Base-by-base conservation (phyloP, 2,888 invertebrate genomes). In the Griposia aprilina region DNA sequence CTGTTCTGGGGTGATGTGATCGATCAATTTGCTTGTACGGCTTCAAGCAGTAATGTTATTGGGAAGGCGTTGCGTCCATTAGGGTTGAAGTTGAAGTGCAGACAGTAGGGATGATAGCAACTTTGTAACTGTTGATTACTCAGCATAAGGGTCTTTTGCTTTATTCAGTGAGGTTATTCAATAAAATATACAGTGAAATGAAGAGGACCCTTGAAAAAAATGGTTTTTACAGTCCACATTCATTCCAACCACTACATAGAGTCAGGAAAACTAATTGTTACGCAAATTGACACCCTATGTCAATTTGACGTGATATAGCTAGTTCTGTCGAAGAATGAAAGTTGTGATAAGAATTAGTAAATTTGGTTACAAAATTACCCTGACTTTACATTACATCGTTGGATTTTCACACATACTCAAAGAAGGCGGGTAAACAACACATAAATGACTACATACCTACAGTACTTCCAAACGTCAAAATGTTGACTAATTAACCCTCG, bases 21-120 rank as follows among this genome's bases (percentile, higher is more conserved):
- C 92, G 88, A 93, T 93, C 93, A 93, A 86, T 79, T 76, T 78
- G 52, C 71, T 80, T 85, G 82, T 76, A 84, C 48, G 85, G 74
- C 76, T 84, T 87, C 85, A 59, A 36, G 66, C 55, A 66, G 36
- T 63, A 69, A 84, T 75, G 76, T 67, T 74, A 85, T 84, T 84
- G 69, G 63, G 60, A 84, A 80, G 76, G 62, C 85, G 87, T 77
- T 20, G 20, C 57, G 0, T 41, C 13, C 72, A 55, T 84, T 67
- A 70, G 73, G 69, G 82, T 59, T 77, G 57, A 65, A 68, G 11
- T 59, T 79, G 26, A 74, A 73, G 59, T 60, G 65, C 26, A 65
- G 36, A 74, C 57, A 63, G 26, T 48, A 70, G 26, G 23, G 52
- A 59, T 50, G 52, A 52, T 7, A 11, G 60, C 15, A 55, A 41